phyloP scores from a whole-genome alignment of 2,113 vertebrate genomes.

The Ciconia maguari region DNA sequence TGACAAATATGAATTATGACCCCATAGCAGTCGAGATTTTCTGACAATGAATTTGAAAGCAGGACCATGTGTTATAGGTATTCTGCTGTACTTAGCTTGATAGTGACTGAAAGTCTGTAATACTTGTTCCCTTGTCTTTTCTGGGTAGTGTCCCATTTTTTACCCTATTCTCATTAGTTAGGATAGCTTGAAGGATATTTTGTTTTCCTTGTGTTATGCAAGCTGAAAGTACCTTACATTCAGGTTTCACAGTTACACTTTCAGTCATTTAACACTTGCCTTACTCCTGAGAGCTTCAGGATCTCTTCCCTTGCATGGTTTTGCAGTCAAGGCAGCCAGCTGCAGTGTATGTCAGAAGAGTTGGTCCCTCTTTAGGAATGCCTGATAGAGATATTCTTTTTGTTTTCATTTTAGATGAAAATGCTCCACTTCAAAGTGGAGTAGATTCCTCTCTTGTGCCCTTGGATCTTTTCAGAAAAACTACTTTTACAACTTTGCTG shows the following conservation, averaged over 20 bases:
- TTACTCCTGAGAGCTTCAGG: background rate
- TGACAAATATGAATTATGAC: no score
- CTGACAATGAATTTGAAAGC: background rate
- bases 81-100: background rate
- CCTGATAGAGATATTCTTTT: background rate
- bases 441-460: background rate
- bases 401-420: background rate
- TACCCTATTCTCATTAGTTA: background rate
- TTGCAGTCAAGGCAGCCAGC: background rate
- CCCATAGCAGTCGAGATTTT: background rate
- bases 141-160: background rate
- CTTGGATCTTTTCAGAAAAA: background rate
- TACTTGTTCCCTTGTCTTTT: background rate
- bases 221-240: background rate
- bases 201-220: background rate
- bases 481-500: background rate
- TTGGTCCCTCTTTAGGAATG: background rate
- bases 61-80: background rate
- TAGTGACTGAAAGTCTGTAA: background rate
- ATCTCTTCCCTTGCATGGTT: background rate
- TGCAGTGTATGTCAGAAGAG: background rate
- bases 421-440: background rate
- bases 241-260: background rate
- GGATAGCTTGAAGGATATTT: background rate
- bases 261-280: background rate